Evolutionary conservation across 2,113 vertebrate species (phyloP), one percentile per base, ranked within the genome.

Genomic region (Carollia perspicillata): DNA sequence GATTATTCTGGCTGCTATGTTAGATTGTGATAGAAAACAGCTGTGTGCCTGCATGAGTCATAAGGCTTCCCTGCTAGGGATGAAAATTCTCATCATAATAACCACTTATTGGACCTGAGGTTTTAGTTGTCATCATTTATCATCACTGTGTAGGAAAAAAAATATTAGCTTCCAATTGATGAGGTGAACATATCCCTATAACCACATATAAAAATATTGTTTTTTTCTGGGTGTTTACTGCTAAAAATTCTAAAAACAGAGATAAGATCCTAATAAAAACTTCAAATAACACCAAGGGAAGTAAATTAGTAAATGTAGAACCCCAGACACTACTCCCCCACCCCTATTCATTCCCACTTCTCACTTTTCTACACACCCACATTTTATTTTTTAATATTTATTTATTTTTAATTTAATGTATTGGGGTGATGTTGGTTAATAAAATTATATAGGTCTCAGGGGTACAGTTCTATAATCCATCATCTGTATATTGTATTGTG

Each of bases 1-100:
- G 81, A 71, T 91, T 75, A 83, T 95, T 74, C 63, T 86, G 94
- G 84, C 84, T 93, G 26, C 74, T 86, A 20, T 78, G 84, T 92
- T 90, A 80, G 49, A 90, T 90, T 93, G 84, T 91, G 94, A 93
- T 53, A 96, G 66, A 93, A 95, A 93, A 91, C 79, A 95, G 90
- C 40, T n/a, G 26, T 47, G 14, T 83, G 95, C 35, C 68, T 77
- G 26, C 28, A 84, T 95, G 94, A 97, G 87, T 97, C 94, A 95
- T 60, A 53, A 33, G 40, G 65, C 20, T 74, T 18, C 20, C 80
- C 49, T 74, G 49, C 30, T 18, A 84, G 37, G 58, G 66, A 97
- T 80, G 69, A 80, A 80, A 87, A 95, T 93, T 96, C 90, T 95
- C 84, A 8, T 91, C 78, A 86, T 77, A 93, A 95, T 68, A 91